Evolutionary conservation across 2,113 vertebrate genomes (phyloP).

Genomic region (Sprattus sprattus): DNA sequence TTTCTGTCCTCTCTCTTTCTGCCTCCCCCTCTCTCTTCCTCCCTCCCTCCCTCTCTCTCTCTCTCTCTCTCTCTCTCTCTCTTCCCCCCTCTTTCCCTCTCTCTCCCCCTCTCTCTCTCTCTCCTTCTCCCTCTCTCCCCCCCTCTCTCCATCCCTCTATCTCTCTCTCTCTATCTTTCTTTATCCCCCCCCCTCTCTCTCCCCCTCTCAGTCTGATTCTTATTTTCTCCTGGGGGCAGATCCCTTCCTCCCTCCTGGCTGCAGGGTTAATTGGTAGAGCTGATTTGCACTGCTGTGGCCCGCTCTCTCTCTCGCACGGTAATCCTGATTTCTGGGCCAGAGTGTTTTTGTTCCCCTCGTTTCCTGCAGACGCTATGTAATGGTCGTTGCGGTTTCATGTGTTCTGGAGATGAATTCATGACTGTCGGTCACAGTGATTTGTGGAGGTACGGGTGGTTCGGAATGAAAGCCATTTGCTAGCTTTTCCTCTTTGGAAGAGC

Average conservation of each 20-base stretch:
- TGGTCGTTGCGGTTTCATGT: constrained; percentile 19
- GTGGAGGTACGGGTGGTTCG: neutral
- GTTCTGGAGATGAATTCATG: constrained; percentile 15
- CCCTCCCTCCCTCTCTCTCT: too few relatives aligned
- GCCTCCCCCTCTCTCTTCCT: neutral
- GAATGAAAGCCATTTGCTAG: neutral
- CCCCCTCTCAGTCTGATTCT: constrained; percentile 30
- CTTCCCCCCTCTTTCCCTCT: constrained; percentile 29
- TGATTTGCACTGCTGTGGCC: constrained; percentile 12
- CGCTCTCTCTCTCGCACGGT: constrained; percentile 9
- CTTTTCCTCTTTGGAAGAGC: constrained; percentile 11
- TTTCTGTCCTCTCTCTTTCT: neutral
- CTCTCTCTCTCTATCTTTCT: neutral
- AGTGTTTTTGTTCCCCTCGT: constrained; percentile 22
- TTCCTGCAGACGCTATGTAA: constrained; percentile 34
- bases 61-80: neutral
- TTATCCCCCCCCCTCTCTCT: neutral
- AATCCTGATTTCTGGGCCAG: neutral
- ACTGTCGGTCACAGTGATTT: constrained; percentile 5
- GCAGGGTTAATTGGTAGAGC: constrained; percentile 21
- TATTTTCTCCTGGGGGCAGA: constrained; percentile 24
- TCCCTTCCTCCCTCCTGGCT: constrained; percentile 27
- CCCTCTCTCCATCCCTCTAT: neutral
- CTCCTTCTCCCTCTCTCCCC: constrained; percentile 11
- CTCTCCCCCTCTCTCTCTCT: constrained; percentile 27